Conservation (phyloP, 1,140 invertebrate species). For the Hylaeus anthracinus region DNA sequence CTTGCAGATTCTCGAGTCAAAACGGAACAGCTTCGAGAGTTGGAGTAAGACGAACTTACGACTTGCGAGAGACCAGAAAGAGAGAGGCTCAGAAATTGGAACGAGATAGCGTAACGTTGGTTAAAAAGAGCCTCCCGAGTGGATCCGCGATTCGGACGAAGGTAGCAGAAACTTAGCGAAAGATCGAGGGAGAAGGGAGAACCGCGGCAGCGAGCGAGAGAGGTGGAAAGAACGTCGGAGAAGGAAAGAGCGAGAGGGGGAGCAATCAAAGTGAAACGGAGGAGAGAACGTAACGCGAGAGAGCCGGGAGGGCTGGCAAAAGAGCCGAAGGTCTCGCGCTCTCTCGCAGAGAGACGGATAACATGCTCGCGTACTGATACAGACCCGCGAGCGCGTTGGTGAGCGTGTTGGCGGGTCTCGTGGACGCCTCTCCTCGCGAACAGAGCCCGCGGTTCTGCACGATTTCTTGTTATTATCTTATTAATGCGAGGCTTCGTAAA, state of each 20-base stretch:
- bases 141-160: background rate
- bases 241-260: slow-evolving; percentile 7
- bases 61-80: no score
- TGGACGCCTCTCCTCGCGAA: slow-evolving; percentile 19
- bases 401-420: background rate
- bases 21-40: no score
- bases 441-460: no score
- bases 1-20: no score
- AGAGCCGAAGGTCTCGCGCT: slow-evolving; percentile 62
- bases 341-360: slow-evolving; percentile 53
- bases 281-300: slow-evolving; percentile 46
- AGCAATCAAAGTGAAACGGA: slow-evolving; percentile 32
- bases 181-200: slow-evolving; percentile 10
- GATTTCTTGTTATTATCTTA: no score
- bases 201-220: background rate
- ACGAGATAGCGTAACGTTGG: no score
- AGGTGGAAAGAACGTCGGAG: background rate
- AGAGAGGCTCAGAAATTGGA: no score
- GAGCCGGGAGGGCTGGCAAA: slow-evolving; percentile 53
- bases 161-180: background rate
- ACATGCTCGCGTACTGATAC: slow-evolving; percentile 25
- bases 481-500: no score
- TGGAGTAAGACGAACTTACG: no score
- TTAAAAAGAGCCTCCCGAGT: no score
- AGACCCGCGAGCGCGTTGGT: background rate